Base-by-base conservation (phyloP, 1,140 invertebrate species). In the Rhopalosiphum padi region DNA sequence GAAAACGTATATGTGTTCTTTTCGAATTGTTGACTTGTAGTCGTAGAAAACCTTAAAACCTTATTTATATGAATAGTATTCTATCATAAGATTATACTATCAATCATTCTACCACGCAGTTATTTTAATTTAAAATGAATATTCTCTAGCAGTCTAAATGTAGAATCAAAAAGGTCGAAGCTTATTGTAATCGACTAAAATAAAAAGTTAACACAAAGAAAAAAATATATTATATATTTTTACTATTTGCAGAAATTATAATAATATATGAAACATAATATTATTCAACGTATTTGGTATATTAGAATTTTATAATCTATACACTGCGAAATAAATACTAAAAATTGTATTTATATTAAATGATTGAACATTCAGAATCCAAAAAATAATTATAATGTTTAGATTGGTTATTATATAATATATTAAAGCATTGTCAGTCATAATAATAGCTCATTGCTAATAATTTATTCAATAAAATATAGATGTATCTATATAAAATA, bases 91-190 rank as follows among this genome's bases (percentile, higher is more conserved):
- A 68, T 68, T 68, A 68, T 51, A 51, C 43, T 48, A 88, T 88
- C 43, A 88, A 88, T 48, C 86, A 51, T 88, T 88, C 46, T 88
- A 88, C 30, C 30, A 21, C 30, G 51, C 35, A n/a, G 86, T 35
- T 88, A 88, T 88, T 51, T 51, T 51, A 88, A 88, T 88, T 88
- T 88, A 88, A 88, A 88, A 88, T 88, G 18, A 51, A 51, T 51
- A 88, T 88, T 88, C 18, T 88, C 46, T 2, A 22, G n/a, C 86
- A 88, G 7, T 48, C 18, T 5, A 43, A 86, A 46, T 46, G 9
- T 30, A 46, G 23, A 46, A 86, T 25, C 30, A 86, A 86, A 46
- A 46, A 86, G 25, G 85, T 86, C 85, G 11, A 3, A 25, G 25
- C 43, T 86, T 30, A n/a, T 86, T 86, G 23, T 30, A 86, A 25